Base-by-base conservation (phyloP, 2,888 invertebrate genomes). In the Tanypteryx hageni region DNA sequence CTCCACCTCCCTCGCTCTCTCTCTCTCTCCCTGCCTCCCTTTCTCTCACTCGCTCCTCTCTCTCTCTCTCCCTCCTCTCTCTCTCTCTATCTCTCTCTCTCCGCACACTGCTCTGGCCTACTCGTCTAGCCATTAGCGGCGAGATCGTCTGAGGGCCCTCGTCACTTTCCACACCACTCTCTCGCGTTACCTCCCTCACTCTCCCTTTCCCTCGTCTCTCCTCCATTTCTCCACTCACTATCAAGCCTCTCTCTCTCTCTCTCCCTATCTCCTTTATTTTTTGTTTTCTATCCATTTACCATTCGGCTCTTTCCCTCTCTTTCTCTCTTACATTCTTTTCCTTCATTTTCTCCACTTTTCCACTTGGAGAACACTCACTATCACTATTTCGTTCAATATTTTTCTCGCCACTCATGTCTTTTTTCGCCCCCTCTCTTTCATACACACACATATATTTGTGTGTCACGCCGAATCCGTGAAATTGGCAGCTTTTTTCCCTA, bases 81-180 rank as follows among this genome's bases (percentile, higher is more conserved):
- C 76, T 76, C n/a, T n/a, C 76, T n/a, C 0, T 11, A 18, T 16
- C 76, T 76, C 76, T 76, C n/a, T 22, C 9, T 76, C 44, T 44
- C 44, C 5, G 44, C 44, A 44, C 44, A 44, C 44, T 44, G 44
- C 44, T 44, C 83, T 56, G 18, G 8, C 18, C n/a, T 83, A 11
- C 44, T 44, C 44, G 44, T 44, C 44, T 44, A 14, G 83, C 83
- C 83, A 83, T 83, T 83, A 83, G 56, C 83, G 83, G 83, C 83
- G 13, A 44, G 31, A 57, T 10, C n/a, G 56, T 57, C 83, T 83
- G 57, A 83, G 83, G 7, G 57, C 56, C 83, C 31, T 83, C 57
- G 83, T 31, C 83, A 10, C n/a, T 57, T 56, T 10, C 83, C 18
- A 10, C 16, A 31, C 31, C 82, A 31, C 82, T 31, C 76, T 76